Conservation (phyloP, 2,888 invertebrate species). For the Euphydryas editha region DNA sequence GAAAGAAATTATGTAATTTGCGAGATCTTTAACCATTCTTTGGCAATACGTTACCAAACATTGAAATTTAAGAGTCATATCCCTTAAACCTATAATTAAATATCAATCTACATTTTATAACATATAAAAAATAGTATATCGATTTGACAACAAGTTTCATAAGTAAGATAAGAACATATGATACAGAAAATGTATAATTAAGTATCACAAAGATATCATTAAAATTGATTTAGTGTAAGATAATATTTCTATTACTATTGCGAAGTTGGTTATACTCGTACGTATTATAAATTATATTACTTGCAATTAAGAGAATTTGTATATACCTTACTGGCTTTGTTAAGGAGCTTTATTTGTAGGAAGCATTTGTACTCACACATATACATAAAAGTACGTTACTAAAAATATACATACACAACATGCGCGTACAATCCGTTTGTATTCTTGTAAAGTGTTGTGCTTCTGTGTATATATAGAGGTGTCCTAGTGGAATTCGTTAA, state of each 20-base stretch:
- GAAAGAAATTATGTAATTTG: background rate
- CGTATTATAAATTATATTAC: conserved; percentile 22
- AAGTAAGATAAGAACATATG: conserved; percentile 21
- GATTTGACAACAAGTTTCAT: conserved; percentile 14
- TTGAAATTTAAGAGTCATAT: background rate
- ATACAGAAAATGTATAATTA: conserved; percentile 28
- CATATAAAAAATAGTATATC: conserved; percentile 5
- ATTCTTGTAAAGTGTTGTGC: too few relatives aligned
- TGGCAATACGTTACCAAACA: background rate
- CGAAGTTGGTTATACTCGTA: conserved; percentile 15
- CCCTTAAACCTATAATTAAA: conserved; percentile 1
- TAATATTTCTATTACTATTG: conserved; percentile 20
- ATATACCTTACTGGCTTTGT: background rate
- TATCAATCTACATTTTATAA: conserved; percentile 1
- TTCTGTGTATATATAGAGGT: too few relatives aligned
- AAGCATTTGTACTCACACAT: too few relatives aligned
- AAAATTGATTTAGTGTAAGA: conserved; percentile 23
- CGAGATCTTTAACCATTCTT: background rate
- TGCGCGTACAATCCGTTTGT: too few relatives aligned
- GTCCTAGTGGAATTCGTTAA: too few relatives aligned
- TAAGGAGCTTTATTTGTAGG: background rate
- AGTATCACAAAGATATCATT: conserved; percentile 21
- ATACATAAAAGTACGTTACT: too few relatives aligned
- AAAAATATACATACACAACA: too few relatives aligned
- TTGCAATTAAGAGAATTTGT: background rate